A percentile compares a stretch with the other conserved stretches of the same genome.
phyloP scores from a whole-genome alignment of 1,140 invertebrate species.

The Neodiprion fabricii region DNA sequence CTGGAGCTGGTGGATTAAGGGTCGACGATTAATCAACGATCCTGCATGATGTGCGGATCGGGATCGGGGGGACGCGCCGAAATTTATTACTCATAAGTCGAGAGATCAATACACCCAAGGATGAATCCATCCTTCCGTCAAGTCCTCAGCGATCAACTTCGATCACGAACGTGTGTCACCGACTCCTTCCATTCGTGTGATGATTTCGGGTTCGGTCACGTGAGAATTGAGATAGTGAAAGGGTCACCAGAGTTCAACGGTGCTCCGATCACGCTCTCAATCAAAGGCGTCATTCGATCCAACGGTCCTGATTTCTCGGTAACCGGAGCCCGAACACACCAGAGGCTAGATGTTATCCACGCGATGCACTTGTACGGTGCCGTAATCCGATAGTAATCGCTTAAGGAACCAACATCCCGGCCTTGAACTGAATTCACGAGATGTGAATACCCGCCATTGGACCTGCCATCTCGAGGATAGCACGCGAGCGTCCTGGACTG shows the following conservation, averaged over 20 bases:
- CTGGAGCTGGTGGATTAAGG: conserved; percentile 2
- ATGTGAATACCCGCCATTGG: not conserved
- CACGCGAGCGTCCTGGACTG: too few species aligned
- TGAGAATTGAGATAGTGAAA: not conserved
- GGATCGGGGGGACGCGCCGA: not conserved
- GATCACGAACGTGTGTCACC: not conserved
- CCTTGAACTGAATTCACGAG: not conserved
- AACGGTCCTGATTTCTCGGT: conserved; percentile 5
- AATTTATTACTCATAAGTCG: not conserved
- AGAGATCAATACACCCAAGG: too few species aligned
- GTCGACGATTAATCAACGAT: not conserved
- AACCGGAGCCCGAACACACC: not conserved
- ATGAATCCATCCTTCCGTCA: too few species aligned
- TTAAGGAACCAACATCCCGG: not conserved
- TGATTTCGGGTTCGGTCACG: not conserved
- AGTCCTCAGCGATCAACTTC: too few species aligned
- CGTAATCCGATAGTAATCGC: conserved; percentile 2
- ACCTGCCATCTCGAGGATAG: too few species aligned
- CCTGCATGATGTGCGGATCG: not conserved
- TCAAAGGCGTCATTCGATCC: conserved; percentile 4
- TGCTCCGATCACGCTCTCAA: not conserved
- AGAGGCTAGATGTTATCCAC: not conserved
- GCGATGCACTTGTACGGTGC: not conserved
- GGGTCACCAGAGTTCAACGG: not conserved
- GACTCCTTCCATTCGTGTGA: not conserved